phyloP scores from a whole-genome alignment of 2,888 invertebrate species.

The Conchocele bisecta region DNA sequence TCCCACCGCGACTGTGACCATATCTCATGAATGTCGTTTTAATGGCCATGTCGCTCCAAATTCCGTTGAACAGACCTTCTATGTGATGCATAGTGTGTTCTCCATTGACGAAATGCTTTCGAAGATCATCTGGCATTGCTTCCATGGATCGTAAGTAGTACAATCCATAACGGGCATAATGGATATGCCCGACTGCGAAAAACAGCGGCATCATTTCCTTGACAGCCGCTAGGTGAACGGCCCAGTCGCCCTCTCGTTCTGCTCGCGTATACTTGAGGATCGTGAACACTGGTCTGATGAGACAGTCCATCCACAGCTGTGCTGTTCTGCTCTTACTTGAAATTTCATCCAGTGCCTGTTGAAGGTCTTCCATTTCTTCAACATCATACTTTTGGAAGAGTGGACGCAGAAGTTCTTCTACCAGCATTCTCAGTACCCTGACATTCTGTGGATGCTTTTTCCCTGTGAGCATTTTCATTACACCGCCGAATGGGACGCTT shows the following conservation, averaged over 20 bases:
- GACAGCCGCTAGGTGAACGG: slow-evolving; percentile 48
- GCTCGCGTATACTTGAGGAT: slow-evolving; percentile 57
- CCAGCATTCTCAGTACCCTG: slow-evolving; percentile 11
- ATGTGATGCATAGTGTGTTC: slow-evolving; percentile 61
- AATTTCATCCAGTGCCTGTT: not conserved
- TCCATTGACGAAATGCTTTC: slow-evolving; percentile 43
- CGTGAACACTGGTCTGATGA: slow-evolving; percentile 53
- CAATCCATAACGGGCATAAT: slow-evolving; percentile 60
- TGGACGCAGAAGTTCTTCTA: slow-evolving; percentile 19
- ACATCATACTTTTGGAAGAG: not conserved
- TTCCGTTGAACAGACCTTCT: slow-evolving; percentile 61
- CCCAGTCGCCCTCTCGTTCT: slow-evolving; percentile 59
- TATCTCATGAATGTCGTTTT: slow-evolving; percentile 68
- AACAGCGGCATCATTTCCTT: slow-evolving; percentile 59
- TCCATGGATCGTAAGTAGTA: slow-evolving; percentile 59
- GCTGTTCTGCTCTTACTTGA: slow-evolving; percentile 21
- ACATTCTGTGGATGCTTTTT: slow-evolving; percentile 58
- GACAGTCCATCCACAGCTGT: slow-evolving; percentile 47
- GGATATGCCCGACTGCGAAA: slow-evolving; percentile 59
- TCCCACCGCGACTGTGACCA: slow-evolving; percentile 59
- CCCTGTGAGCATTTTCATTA: slow-evolving; percentile 53
- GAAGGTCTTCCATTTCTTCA: not conserved
- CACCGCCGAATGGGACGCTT: slow-evolving; percentile 52
- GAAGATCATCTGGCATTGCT: slow-evolving; percentile 37
- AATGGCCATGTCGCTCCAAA: slow-evolving; percentile 66